These are phyloP conservation scores for Eonycteris spelaea DNA, from an alignment of 2,113 vertebrate genomes.

Conservation along the genomic window DNA sequence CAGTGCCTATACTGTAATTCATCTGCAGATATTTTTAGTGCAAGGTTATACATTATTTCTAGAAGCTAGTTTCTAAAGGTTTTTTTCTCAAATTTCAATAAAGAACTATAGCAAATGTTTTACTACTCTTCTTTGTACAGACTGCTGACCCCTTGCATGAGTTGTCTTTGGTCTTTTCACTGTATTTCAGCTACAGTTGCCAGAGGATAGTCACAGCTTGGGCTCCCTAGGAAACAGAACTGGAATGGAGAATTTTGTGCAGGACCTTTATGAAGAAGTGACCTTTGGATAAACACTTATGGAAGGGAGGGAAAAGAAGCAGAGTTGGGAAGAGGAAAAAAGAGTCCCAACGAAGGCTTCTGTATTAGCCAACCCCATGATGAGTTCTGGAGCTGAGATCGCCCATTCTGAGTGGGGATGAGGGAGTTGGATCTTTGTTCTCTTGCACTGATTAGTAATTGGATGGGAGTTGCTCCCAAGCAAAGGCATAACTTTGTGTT, in stretches of 20 bases:
- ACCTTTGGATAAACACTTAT: background rate
- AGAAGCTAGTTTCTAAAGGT: background rate
- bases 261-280: too few relatives aligned
- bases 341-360: background rate
- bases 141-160: background rate
- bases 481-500: background rate
- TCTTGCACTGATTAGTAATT: background rate
- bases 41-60: background rate
- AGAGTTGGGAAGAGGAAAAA: background rate
- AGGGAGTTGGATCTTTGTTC: background rate
- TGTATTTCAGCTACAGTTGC: background rate
- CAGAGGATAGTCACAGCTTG: background rate
- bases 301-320: background rate
- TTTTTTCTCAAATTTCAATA: background rate
- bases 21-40: background rate
- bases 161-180: background rate
- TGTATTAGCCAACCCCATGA: background rate
- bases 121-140: background rate
- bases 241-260: background rate
- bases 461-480: background rate
- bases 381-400: background rate
- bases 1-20: background rate
- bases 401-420: background rate
- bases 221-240: background rate
- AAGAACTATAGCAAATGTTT: background rate